Percentiles rank a stretch among this genome's conserved stretches.
Conservation (phyloP, 2,113 vertebrate genomes). For the Hemibagrus wyckioides region DNA sequence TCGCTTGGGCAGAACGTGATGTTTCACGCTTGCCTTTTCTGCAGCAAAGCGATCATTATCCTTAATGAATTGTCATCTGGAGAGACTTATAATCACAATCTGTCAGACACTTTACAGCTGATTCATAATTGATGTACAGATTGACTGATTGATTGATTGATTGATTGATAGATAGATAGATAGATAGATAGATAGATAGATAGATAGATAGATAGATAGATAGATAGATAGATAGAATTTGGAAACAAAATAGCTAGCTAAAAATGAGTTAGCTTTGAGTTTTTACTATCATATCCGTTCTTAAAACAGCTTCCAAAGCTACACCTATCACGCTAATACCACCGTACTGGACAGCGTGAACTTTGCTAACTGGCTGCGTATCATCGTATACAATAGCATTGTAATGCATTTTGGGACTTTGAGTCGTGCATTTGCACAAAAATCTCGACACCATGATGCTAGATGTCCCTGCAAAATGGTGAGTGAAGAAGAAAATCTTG, state of each 20-base stretch:
- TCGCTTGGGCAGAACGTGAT: constrained; percentile 26
- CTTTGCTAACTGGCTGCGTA: neutral
- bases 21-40: constrained; percentile 23
- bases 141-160: neutral
- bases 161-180: neutral
- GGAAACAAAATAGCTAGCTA: too few relatives aligned
- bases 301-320: neutral
- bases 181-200: neutral
- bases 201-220: neutral
- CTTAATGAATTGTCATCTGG: constrained; percentile 49
- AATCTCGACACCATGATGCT: accelerated
- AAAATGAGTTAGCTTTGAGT: neutral
- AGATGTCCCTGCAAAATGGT: neutral
- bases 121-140: neutral
- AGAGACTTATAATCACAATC: constrained; percentile 29
- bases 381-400: neutral
- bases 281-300: neutral
- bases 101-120: constrained; percentile 18
- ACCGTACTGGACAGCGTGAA: neutral
- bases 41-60: constrained; percentile 31
- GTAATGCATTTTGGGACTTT: neutral
- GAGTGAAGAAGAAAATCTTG: neutral
- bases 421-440: neutral
- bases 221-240: neutral
- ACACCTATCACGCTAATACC: neutral